phyloP scores from a whole-genome alignment of 2,113 vertebrate species.

The Rhinolophus ferrumequinum region DNA sequence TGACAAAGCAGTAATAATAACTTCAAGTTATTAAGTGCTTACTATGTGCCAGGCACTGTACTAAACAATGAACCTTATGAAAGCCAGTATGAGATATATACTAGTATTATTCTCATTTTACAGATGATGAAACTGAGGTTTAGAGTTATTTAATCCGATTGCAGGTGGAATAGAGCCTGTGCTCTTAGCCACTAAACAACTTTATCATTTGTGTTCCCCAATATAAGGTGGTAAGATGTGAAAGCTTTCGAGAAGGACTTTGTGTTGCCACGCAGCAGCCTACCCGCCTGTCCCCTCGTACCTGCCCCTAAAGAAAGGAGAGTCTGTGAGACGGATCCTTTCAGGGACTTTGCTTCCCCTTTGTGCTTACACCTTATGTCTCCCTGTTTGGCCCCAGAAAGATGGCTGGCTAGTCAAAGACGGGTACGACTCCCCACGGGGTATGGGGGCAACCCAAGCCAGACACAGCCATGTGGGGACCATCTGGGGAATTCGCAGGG shows the following conservation, averaged over 20 bases:
- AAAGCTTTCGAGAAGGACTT: background rate
- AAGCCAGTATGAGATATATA: background rate
- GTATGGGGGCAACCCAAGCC: no score
- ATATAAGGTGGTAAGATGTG: background rate
- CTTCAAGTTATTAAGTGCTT: background rate
- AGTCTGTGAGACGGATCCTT: no score
- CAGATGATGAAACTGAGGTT: background rate
- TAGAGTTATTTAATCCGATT: background rate
- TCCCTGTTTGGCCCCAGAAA: no score
- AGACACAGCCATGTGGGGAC: no score
- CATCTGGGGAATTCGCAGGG: no score
- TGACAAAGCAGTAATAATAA: background rate
- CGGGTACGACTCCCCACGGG: no score
- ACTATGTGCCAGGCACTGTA: background rate
- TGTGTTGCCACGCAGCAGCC: no score
- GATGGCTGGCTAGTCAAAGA: no score
- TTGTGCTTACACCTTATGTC: no score
- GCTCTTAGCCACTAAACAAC: background rate
- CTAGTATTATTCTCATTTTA: constrained; percentile 26
- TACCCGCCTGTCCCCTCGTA: no score
- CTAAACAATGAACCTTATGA: background rate
- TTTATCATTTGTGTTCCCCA: background rate
- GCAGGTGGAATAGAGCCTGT: background rate
- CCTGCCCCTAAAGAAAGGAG: no score
- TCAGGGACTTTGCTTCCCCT: no score